Conservation (phyloP, 2,888 invertebrate genomes). For the Aethes cnicana region DNA sequence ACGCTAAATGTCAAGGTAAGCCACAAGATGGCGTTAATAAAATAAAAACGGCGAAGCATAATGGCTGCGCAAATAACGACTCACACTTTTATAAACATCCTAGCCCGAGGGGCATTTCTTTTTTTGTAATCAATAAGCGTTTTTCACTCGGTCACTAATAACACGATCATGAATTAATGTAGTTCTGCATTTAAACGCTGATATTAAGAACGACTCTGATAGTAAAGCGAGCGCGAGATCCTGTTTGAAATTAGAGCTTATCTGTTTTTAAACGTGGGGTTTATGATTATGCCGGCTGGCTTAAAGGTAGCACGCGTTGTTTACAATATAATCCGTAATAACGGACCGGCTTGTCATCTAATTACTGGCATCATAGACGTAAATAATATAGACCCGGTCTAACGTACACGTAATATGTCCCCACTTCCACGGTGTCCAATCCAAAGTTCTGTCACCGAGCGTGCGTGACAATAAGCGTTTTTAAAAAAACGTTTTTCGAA, state of each 20-base stretch:
- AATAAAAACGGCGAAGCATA: slow-evolving; percentile 47
- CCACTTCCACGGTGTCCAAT: no score
- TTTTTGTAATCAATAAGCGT: slow-evolving; percentile 18
- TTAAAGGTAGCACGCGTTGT: no score
- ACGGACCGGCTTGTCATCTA: no score
- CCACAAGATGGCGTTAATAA: slow-evolving; percentile 50
- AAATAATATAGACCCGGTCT: no score
- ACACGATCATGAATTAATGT: slow-evolving; percentile 19
- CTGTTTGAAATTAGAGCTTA: slow-evolving; percentile 4
- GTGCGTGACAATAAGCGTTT: no score
- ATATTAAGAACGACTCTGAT: background rate
- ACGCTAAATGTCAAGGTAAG: slow-evolving; percentile 71
- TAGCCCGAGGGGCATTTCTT: slow-evolving; percentile 15
- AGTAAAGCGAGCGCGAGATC: background rate
- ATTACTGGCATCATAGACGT: no score
- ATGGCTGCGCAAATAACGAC: slow-evolving; percentile 27
- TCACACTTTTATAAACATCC: slow-evolving; percentile 19
- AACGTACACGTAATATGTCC: no score
- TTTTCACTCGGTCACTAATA: slow-evolving; percentile 25
- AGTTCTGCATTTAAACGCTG: slow-evolving; percentile 5
- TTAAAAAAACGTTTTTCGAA: no score
- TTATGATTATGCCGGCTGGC: background rate
- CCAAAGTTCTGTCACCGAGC: no score
- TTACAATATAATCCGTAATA: no score
- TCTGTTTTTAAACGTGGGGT: background rate